Base-by-base conservation (phyloP, 2,113 vertebrate species). In the Brachyistius frenatus region DNA sequence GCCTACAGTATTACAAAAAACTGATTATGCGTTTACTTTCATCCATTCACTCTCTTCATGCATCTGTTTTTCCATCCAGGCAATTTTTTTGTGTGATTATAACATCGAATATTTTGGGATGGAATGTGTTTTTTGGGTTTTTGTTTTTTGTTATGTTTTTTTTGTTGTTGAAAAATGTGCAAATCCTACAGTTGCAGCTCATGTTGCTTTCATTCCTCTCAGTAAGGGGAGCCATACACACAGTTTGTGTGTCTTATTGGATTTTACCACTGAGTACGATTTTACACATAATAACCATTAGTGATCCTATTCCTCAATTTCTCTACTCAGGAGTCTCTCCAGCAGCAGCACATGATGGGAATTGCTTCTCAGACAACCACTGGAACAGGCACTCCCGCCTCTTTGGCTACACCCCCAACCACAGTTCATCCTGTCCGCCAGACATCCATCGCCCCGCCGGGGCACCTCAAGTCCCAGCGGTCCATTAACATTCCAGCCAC, bases 301-400 rank as follows among this genome's bases (percentile, higher is more conserved):
- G 35, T 60, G 14, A 63, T 50, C 3, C 67, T 57, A 64, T 54
- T 0, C n/a, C 0, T 65, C 31, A 57, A 66, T 5, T 50, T 37
- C 30, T 64, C 0, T 58, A 35, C 23, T 69, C 7, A 95, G 94
- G 94, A 95, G 77, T 94, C 94, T 78, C 94, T 95, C 31, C 94
- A 95, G 87, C 94, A 95, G 85, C 94, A 95, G 90, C 95, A 79
- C 78, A 76, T 90, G 85, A 95, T 93, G 94, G 95, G 95, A 8
- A 44, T 95, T n/a, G 58, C 86, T 1, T 89, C 93, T 10, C 93
- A 94, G 82, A 93, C 94, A 0, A 32, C 86, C 63, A 93, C 94
- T 0, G 94, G 94, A 50, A 94, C 92, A 0, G 94, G 94, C 10
- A 94, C 95, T 3, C 93, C 94, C 0, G 92, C 91, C 55, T 94